Evolutionary conservation across 2,888 invertebrate species (phyloP).

Genomic region (Acrocyrtus sp.): DNA sequence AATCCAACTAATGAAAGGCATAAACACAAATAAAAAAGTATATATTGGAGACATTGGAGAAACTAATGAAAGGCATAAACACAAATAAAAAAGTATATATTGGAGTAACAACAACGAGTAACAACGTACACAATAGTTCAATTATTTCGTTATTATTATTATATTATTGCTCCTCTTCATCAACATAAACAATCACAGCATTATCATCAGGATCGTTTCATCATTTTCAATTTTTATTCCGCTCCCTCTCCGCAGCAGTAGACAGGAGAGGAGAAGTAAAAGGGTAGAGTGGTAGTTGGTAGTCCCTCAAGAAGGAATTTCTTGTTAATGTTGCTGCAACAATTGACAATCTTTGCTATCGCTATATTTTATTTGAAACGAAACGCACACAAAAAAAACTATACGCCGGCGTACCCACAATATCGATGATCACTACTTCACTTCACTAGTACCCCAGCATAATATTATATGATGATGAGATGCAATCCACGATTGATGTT

Average conservation of each 20-base stretch:
- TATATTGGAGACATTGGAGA: no score
- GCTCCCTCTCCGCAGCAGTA: conserved; percentile 12
- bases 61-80: no score
- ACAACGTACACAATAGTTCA: background rate
- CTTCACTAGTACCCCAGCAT: no score
- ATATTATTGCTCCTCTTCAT: conserved; percentile 4
- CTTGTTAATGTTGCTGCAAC: conserved; percentile 10
- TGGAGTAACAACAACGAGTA: background rate
- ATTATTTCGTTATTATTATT: background rate
- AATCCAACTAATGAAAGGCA: no score
- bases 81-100: no score
- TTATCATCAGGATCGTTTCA: no score
- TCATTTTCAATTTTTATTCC: conserved; percentile 13
- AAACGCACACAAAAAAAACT: background rate
- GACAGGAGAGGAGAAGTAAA: conserved; percentile 18
- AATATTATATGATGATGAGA: no score
- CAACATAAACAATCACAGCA: no score
- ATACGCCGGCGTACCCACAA: no score
- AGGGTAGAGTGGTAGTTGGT: conserved; percentile 21
- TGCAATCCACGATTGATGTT: background rate
- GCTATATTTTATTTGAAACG: background rate
- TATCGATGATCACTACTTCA: no score
- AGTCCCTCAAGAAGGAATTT: background rate
- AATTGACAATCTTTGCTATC: conserved; percentile 48
- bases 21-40: no score